Evolutionary conservation across 2,113 vertebrate genomes (phyloP), one percentile per base, ranked within the genome.

Genomic region (Pluvialis apricaria): DNA sequence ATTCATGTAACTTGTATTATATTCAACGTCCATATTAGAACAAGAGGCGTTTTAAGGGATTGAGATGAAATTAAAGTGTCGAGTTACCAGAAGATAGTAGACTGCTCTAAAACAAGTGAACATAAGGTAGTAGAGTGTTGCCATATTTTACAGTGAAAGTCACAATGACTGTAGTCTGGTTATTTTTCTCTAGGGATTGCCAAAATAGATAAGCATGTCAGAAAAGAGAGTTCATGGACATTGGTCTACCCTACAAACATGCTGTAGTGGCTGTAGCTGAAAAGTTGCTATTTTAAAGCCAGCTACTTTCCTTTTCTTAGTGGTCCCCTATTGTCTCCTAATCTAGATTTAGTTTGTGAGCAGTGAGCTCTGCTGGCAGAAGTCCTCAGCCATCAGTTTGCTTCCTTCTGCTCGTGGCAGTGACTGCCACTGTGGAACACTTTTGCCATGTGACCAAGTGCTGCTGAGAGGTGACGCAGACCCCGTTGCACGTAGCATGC

Each of bases 401-500:
- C 25, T 69, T 31, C 51, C 71, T 82, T 42, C 47, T 71, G 1
- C 36, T 69, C 0, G 0, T 31, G 49, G 51, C 83, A 69, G 58
- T 20, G 68, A 84, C 45, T 40, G 24, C 45, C 2, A 6, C 12
- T 9, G 61, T 8, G 25, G 45, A 57, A 26, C 9, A 24, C 24
- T 62, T 82, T 6, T 82, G n/a, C 11, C 36, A 29, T 29, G 61
- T 75, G 69, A 57, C 31, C 34, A 47, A 40, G 55, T 0, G 16
- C 44, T 69, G 93, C 62, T 11, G 25, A 57, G 82, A 91, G 42
- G 61, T 72, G 60, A 31, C 60, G 20, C 19, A 28, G 61, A 58
- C 79, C 15, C 62, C 3, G 2, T 1, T 28, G 40, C n/a, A 20
- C 0, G 0, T 24, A 60, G 64, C 24, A 3, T 62, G 14, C 18